These are phyloP conservation scores for Abscondita cerata DNA, from an alignment of 2,888 invertebrate genomes.

Conservation along the genomic window DNA sequence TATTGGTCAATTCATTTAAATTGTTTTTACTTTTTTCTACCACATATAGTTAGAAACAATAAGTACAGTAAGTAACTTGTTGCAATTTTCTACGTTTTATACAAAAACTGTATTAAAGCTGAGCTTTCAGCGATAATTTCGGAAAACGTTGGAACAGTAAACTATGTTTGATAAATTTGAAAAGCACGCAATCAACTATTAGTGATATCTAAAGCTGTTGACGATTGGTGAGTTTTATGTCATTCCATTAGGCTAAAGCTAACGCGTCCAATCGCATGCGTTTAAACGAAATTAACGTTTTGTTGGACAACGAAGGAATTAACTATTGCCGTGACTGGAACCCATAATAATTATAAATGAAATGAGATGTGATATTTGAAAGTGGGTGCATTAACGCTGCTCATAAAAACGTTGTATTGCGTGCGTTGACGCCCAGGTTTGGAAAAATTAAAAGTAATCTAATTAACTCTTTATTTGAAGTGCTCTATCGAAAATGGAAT, in stretches of 20 bases:
- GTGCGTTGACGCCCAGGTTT: constrained; percentile 35
- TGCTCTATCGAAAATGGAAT: constrained; percentile 32
- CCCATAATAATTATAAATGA: constrained; percentile 37
- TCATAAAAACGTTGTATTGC: constrained; percentile 34
- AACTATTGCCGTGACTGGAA: constrained; percentile 43
- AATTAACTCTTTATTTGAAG: constrained; percentile 42
- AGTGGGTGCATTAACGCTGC: constrained; percentile 37
- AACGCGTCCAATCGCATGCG: constrained; percentile 53
- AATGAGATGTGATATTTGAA: constrained; percentile 43
- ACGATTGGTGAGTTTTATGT: constrained; percentile 54
- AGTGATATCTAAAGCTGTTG: constrained; percentile 53
- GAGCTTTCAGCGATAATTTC: background rate
- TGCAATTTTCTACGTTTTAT: too few relatives aligned
- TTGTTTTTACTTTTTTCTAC: too few relatives aligned
- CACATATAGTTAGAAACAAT: too few relatives aligned
- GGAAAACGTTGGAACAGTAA: constrained; percentile 5
- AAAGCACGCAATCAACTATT: constrained; percentile 28
- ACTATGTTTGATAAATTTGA: constrained; percentile 16
- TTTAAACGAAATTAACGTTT: constrained; percentile 54
- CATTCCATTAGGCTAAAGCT: constrained; percentile 57
- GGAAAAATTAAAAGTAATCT: constrained; percentile 40
- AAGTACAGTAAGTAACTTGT: too few relatives aligned
- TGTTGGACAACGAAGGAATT: constrained; percentile 55
- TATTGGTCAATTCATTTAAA: too few relatives aligned
- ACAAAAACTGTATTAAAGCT: background rate